These are phyloP conservation scores for Axinella damicornis DNA, from an alignment of 37 sponge, comb jelly and placozoan species.

Conservation along the genomic window DNA sequence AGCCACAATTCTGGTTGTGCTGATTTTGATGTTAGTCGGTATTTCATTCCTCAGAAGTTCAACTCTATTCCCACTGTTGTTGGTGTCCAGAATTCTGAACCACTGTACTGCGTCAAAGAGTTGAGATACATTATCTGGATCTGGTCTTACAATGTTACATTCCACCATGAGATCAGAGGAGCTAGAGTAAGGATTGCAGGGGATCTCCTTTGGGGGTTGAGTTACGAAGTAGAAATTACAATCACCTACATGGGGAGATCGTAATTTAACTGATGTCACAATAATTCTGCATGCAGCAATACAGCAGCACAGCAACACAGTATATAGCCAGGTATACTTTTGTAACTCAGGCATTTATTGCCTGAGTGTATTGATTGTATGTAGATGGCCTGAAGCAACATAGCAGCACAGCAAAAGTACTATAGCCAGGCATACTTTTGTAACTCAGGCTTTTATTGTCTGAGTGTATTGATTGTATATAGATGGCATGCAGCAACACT, in stretches of 20 bases:
- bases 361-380: too few species aligned
- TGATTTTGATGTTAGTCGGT: too few species aligned
- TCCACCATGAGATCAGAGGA: not conserved
- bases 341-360: too few species aligned
- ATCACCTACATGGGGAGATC: not conserved
- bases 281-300: not conserved
- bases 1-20: too few species aligned
- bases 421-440: too few species aligned
- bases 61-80: not conserved
- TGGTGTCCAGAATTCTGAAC: not conserved
- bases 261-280: not conserved
- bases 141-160: conserved; percentile 1
- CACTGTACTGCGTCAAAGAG: not conserved
- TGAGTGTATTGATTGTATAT: too few species aligned
- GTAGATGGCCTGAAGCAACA: too few species aligned
- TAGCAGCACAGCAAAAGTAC: too few species aligned
- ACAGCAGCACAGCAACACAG: not conserved
- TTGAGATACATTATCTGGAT: not conserved
- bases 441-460: too few species aligned
- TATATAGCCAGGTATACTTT: not conserved
- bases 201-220: conserved; percentile 28
- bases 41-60: too few species aligned
- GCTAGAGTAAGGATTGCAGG: conserved; percentile 33
- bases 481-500: too few species aligned
- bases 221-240: conserved; percentile 13